Evolutionary conservation across 1,140 invertebrate species (phyloP).

Genomic region (Fopius arisanus): DNA sequence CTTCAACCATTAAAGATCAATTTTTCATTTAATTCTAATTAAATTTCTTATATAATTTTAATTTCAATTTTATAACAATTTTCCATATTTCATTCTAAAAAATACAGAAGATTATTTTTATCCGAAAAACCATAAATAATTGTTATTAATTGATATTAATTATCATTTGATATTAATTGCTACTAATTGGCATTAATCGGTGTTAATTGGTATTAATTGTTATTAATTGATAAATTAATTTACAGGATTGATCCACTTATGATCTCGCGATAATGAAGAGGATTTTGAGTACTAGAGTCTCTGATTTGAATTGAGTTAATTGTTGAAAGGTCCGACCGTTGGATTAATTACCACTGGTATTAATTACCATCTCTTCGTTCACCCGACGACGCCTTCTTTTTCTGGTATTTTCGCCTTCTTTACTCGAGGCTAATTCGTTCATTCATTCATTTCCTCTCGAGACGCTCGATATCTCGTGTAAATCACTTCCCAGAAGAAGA

Average conservation of each 20-base stretch:
- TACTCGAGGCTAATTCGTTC: conserved; percentile 24
- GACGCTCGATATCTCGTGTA: conserved; percentile 22
- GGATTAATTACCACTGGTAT: conserved; percentile 25
- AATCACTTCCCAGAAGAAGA: conserved; percentile 24
- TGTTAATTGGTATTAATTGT: too few species aligned
- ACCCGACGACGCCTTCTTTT: neutral
- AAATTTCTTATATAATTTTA: too few species aligned
- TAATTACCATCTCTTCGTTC: neutral
- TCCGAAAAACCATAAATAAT: too few species aligned
- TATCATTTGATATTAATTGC: too few species aligned
- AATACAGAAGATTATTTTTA: too few species aligned
- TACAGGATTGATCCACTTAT: neutral
- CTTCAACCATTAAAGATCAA: too few species aligned
- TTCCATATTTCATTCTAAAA: too few species aligned
- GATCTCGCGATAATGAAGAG: conserved; percentile 37
- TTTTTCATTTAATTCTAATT: too few species aligned
- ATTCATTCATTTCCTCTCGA: conserved; percentile 21
- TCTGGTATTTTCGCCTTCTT: conserved; percentile 3
- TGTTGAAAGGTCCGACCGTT: conserved; percentile 29
- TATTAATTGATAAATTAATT: neutral
- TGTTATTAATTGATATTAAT: too few species aligned
- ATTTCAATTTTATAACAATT: too few species aligned
- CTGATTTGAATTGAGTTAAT: conserved; percentile 42
- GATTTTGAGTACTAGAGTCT: conserved; percentile 33
- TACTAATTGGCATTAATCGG: too few species aligned